A percentile compares a stretch with the other conserved stretches of the same genome.
Evolutionary conservation across 2,888 invertebrate species (phyloP).

Genomic region (Zygogramma bicolorata): DNA sequence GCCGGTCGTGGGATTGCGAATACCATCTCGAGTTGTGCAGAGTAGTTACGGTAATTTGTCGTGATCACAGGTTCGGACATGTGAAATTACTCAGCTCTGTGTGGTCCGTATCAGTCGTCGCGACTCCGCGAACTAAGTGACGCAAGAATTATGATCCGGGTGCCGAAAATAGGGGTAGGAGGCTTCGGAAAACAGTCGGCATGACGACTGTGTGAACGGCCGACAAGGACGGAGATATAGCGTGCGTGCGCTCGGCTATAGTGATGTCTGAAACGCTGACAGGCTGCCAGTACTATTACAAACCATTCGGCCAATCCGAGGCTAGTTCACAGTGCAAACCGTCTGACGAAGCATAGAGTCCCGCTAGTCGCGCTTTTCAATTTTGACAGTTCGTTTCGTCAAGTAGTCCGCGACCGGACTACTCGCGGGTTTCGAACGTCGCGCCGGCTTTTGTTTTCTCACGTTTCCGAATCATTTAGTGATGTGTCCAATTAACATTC

Average conservation of each 20-base stretch:
- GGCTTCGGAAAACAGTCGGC: constrained; percentile 62
- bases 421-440: constrained; percentile 1
- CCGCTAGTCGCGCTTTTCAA: constrained; percentile 59
- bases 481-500: constrained; percentile 50
- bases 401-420: constrained; percentile 34
- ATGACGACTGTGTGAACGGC: constrained; percentile 54
- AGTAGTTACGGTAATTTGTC: constrained; percentile 62
- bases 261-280: constrained; percentile 69
- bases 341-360: constrained; percentile 62
- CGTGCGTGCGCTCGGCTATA: constrained; percentile 65
- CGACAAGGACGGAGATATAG: constrained; percentile 53
- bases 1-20: constrained; percentile 54
- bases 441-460: constrained; percentile 25
- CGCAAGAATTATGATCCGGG: constrained; percentile 64
- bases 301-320: constrained; percentile 65
- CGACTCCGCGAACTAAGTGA: constrained; percentile 56
- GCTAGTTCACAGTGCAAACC: constrained; percentile 65
- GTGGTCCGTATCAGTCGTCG: constrained; percentile 54
- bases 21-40: constrained; percentile 48
- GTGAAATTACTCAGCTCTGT: constrained; percentile 59
- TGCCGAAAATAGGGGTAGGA: constrained; percentile 65
- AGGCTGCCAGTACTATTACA: constrained; percentile 67
- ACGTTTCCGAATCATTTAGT: constrained; percentile 44
- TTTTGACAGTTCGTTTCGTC: constrained; percentile 53
- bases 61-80: constrained; percentile 60